Base-by-base conservation (phyloP, 53 echinoderm and acorn worm species). In the Astropecten irregularis region DNA sequence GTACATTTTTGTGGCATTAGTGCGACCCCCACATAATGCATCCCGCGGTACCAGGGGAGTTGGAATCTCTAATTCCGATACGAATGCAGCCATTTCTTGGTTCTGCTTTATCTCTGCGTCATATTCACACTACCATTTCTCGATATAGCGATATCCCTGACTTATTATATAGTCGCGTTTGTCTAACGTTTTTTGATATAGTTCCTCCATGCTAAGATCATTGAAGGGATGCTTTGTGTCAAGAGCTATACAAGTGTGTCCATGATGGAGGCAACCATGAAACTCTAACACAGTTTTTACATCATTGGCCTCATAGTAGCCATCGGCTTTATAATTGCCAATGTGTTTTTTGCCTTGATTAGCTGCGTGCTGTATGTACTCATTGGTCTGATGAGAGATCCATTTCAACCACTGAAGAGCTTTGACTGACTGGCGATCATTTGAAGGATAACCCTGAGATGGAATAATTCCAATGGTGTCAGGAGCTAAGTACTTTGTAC, bases 71-170 rank as follows among this genome's bases (percentile, higher is more conserved):
- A 85, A 9, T 21, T 28, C 44, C 30, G 53, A 23, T 0, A 86
- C 31, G 16, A 85, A 85, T 3, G 1, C 30, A 35, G 27, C 29
- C 44, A 87, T 40, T 1, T 28, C 21, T 2, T 18, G 0, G 36
- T 91, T 42, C 6, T 60, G 30, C 9, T 37, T 51, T 20, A 53
- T n/a, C 15, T 53, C 9, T 21, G 83, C 35, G 6, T 22, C 1
- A 21, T 50, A 91, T 0, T 87, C 81, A 58, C 87, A 87, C 42
- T 91, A 87, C 91, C 91, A 91, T 39, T 68, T 87, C 5, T 28
- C 64, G 7, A 87, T 38, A 33, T 49, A 48, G 16, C 50, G 16
- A 26, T 49, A 72, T 14, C 72, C 72, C 4, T 10, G 9, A 26
- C 31, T 26, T 23, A 14, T 26, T 23, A 72, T 49, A 26, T 4